Base-by-base conservation (phyloP, 2,113 vertebrate species). In the Phylloscopus trochilus region DNA sequence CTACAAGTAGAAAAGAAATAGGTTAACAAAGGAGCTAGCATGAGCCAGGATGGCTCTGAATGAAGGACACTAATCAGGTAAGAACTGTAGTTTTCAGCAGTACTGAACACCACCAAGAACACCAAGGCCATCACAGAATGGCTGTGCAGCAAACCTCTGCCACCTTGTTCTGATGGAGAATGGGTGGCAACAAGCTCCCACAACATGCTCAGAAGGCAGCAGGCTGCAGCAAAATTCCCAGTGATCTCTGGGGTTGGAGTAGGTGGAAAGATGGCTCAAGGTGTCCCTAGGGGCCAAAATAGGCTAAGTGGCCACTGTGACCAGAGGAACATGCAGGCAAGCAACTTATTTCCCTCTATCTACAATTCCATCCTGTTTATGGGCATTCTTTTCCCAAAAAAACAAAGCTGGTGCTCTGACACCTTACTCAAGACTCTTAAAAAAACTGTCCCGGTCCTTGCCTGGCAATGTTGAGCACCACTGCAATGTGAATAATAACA, bases 1-100 rank as follows among this genome's bases (percentile, higher is more conserved):
- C 99, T 99, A 93, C 19, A 83, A 86, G 41, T 7, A 70, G 70
- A 78, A 82, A 88, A 89, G 2, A 72, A 89, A 90, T 0, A 59
- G 15, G 47, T 93, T 55, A 72, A 53, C n/a, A 16, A 37, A 72
- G 46, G 21, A 73, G 23, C 15, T 26, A 62, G 14, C 13, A 39
- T 11, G 13, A 85, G 51, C 31, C 22, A 64, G 37, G 39, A 46
- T 15, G 10, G 22, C 18, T 81, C 41, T 55, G 43, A 90, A 76
- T 39, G 26, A 43, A 63, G 41, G 51, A 82, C n/a, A 37, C 14
- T 33, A 15, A 53, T 30, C 21, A 43, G 31, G 20, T 51, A 83
- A 63, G 62, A 70, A 53, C 21, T 66, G n/a, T 16, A 20, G 30
- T 33, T 80, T 76, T 59, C 56, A 93, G 26, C 58, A 66, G 37